These are phyloP conservation scores for Apocheima hispidaria DNA, from an alignment of 2,888 invertebrate species.

Conservation along the genomic window DNA sequence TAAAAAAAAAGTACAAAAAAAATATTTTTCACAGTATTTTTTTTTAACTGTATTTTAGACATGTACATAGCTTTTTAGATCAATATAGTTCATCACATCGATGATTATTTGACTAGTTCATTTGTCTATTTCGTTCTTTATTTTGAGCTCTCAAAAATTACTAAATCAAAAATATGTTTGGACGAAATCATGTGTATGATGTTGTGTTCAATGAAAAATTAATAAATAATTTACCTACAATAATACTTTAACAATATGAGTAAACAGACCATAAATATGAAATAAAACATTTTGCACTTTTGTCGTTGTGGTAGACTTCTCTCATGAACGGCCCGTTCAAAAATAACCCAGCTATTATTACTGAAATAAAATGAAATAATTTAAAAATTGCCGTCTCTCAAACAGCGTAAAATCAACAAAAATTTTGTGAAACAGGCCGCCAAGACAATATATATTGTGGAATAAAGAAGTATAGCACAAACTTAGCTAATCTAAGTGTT, in stretches of 20 bases:
- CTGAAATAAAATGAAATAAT: neutral
- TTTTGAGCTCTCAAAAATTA: slow-evolving; percentile 44
- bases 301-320: slow-evolving; percentile 34
- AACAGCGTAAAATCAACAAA: slow-evolving; percentile 1
- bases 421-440: slow-evolving; percentile 25
- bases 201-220: slow-evolving; percentile 29
- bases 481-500: slow-evolving; percentile 36
- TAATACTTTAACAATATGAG: slow-evolving; percentile 33
- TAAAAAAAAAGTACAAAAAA: slow-evolving; percentile 13
- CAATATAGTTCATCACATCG: slow-evolving; percentile 30
- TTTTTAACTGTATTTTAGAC: slow-evolving; percentile 37
- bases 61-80: slow-evolving; percentile 32
- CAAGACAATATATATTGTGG: slow-evolving; percentile 4
- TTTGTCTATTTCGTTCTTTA: slow-evolving; percentile 41
- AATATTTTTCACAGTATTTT: too few species aligned
- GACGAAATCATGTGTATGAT: slow-evolving; percentile 39
- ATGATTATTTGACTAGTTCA: slow-evolving; percentile 46
- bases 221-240: slow-evolving; percentile 33
- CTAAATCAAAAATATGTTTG: slow-evolving; percentile 36
- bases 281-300: slow-evolving; percentile 27
- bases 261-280: slow-evolving; percentile 38
- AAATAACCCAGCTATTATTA: slow-evolving; percentile 4
- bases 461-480: slow-evolving; percentile 38
- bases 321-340: slow-evolving; percentile 25
- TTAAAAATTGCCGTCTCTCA: slow-evolving; percentile 16